Base-by-base conservation (phyloP, 1,140 invertebrate species). In the Coptotermes formosanus region DNA sequence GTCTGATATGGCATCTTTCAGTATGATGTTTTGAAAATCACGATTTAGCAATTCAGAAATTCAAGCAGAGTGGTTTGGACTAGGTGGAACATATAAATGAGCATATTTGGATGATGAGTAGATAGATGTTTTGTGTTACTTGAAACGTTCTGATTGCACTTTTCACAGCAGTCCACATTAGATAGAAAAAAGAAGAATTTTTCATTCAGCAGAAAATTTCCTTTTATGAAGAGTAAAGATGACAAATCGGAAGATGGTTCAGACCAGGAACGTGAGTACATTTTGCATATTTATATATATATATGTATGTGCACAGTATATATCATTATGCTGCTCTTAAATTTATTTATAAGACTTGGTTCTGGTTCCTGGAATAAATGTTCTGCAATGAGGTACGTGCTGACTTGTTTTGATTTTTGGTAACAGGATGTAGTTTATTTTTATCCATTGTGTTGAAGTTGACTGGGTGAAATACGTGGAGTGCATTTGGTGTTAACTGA, bases 181-280 rank as follows among this genome's bases (percentile, higher is more conserved):
- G 97, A 98, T 91, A 94, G 97, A 89, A 98, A 98, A 93, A 99
- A 99, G 94, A 99, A 99, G 91, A 98, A 98, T 90, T 97, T 99
- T 90, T 98, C 97, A 87, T 99, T 99, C 92, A 99, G 98, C 89
- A 94, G 98, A 90, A 98, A 97, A 92, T 99, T 99, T 92, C 98
- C 98, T 30, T 99, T 99, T 91, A 98, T 99, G 96, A 97, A 97
- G 93, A 99, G 98, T 92, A 97, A 98, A 93, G 98, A 99, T 90
- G 97, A 98, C 89, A 98, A 98, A 91, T 97, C 97, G 45, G 98
- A 99, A 92, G 98, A 99, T 91, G 97, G 97, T 88, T 98, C 97
- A 89, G 98, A 99, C 90, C 97, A 98, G 94, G 98, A 99, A 96
- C 97, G 98, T 99, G 95, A 97, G 98, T 97, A 89, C 88, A 81